Evolutionary conservation across 2,113 vertebrate species (phyloP).

Genomic region (Willisornis vidua): DNA sequence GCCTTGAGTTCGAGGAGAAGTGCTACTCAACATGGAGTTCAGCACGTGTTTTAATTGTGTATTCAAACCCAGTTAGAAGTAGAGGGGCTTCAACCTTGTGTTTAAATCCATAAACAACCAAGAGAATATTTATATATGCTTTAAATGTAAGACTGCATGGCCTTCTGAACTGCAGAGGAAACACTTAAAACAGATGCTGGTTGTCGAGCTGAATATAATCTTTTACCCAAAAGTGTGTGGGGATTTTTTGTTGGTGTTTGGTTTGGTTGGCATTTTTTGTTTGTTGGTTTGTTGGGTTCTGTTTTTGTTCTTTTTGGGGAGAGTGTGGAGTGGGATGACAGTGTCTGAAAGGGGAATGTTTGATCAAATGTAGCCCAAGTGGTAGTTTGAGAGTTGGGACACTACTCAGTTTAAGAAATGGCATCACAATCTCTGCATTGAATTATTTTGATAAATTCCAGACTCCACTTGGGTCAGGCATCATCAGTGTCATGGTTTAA

Average conservation of each 20-base stretch:
- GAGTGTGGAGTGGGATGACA: too few relatives aligned
- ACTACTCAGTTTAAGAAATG: neutral
- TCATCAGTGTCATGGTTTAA: neutral
- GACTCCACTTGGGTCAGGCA: neutral
- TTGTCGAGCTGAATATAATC: neutral
- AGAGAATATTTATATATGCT: neutral
- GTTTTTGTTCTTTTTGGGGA: neutral
- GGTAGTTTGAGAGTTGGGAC: neutral
- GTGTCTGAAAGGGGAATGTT: neutral
- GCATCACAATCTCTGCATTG: neutral
- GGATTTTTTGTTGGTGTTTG: neutral
- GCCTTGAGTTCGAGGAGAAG: neutral
- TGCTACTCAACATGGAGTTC: neutral
- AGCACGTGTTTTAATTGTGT: neutral
- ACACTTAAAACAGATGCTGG: fast-evolving
- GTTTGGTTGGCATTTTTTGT: too few relatives aligned
- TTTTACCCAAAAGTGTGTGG: neutral
- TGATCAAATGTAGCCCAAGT: neutral
- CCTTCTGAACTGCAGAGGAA: neutral
- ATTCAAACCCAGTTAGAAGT: neutral
- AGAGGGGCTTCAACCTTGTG: neutral
- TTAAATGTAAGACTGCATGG: neutral
- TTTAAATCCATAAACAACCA: neutral
- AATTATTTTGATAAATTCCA: neutral
- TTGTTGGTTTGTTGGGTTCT: too few relatives aligned